phyloP scores from a whole-genome alignment of 2,888 invertebrate genomes.

The Caenorhabditis sp. region DNA sequence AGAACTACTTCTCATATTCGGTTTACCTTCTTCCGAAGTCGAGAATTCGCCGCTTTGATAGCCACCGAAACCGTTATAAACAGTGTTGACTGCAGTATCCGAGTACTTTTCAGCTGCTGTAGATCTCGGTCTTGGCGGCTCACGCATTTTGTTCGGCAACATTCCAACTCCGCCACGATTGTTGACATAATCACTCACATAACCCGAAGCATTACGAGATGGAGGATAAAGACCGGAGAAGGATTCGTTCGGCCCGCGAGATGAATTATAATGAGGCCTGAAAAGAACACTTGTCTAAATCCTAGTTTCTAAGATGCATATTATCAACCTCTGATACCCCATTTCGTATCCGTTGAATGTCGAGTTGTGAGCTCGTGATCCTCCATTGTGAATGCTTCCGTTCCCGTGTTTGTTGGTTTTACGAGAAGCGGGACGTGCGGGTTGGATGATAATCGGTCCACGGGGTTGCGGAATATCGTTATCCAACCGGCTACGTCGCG shows the following conservation, averaged over 20 bases:
- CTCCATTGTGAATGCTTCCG: conserved; percentile 31
- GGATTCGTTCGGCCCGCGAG: conserved; percentile 41
- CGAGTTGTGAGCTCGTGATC: conserved; percentile 30
- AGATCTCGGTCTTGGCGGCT: conserved; percentile 48
- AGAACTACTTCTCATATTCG: not conserved
- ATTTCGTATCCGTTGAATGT: conserved; percentile 61
- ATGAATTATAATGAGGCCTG: conserved; percentile 32
- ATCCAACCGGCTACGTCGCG: conserved; percentile 58
- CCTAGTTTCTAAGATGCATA: not conserved
- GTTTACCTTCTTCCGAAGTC: conserved; percentile 21
- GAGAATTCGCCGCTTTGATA: conserved; percentile 55
- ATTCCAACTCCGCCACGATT: conserved; percentile 32
- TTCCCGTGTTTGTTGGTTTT: conserved; percentile 16
- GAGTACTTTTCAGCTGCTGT: conserved; percentile 51
- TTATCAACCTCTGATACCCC: conserved; percentile 20
- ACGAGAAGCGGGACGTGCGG: conserved; percentile 24
- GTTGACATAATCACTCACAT: conserved; percentile 51
- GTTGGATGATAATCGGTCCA: conserved; percentile 35
- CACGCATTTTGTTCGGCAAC: conserved; percentile 43
- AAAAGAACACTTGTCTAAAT: not conserved
- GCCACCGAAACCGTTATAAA: conserved; percentile 30
- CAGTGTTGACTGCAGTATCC: not conserved
- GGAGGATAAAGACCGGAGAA: conserved; percentile 45
- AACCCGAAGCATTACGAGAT: conserved; percentile 41
- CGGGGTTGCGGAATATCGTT: conserved; percentile 48